A percentile compares a stretch with the other conserved stretches of the same genome.
phyloP scores from a whole-genome alignment of 2,113 vertebrate genomes.

The Porphyrio hochstetteri region DNA sequence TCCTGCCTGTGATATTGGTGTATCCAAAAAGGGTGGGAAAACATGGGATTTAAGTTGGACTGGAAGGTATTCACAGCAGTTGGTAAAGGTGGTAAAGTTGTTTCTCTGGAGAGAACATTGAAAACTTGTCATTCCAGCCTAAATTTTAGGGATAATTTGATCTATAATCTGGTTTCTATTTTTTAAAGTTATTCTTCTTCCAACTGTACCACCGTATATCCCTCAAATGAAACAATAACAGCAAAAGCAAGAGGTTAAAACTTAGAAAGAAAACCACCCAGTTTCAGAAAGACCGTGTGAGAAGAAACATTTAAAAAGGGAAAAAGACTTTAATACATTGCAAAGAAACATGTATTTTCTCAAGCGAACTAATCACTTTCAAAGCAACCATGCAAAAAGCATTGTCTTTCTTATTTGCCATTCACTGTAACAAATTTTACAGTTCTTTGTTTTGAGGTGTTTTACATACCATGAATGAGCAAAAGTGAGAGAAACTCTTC shows the following conservation, averaged over 20 bases:
- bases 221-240: not conserved
- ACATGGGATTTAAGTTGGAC: not conserved
- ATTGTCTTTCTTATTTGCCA: not conserved
- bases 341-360: not conserved
- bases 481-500: not conserved
- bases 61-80: not conserved
- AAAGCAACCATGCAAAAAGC: not conserved
- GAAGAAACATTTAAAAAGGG: not conserved
- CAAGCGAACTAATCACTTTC: accelerated
- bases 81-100: not conserved
- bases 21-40: not conserved
- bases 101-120: not conserved
- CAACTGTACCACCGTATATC: not conserved
- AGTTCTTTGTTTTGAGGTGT: not conserved
- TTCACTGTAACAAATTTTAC: not conserved
- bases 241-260: not conserved
- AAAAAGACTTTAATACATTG: not conserved
- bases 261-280: not conserved
- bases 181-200: not conserved
- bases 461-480: not conserved
- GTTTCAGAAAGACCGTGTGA: not conserved
- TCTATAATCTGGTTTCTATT: not conserved
- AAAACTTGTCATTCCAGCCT: not conserved
- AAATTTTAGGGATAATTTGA: not conserved
- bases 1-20: accelerated